These are phyloP conservation scores for Enteromius viviparus DNA, from an alignment of 2,797 vertebrate genomes.

Conservation along the genomic window DNA sequence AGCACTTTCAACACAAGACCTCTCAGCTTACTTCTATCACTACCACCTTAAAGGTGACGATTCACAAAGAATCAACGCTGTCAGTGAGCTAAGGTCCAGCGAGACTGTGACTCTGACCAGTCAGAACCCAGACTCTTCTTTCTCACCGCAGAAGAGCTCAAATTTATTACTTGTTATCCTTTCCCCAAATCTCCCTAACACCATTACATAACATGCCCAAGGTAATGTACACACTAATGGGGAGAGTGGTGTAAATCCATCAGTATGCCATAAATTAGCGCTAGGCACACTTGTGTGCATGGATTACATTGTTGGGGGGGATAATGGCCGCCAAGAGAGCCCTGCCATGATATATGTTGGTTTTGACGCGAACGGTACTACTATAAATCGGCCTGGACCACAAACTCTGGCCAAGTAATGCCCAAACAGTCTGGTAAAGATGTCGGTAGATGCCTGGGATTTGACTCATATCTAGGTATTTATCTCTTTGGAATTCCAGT, in stretches of 20 bases:
- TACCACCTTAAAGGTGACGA: conserved; percentile 9
- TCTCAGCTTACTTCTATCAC: conserved; percentile 14
- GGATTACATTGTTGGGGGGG: conserved; percentile 64
- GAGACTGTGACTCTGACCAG: conserved; percentile 17
- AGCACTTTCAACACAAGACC: conserved; percentile 10
- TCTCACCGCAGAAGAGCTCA: conserved; percentile 61
- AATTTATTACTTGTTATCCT: conserved; percentile 74
- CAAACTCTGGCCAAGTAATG: conserved; percentile 52
- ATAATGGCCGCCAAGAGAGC: conserved; percentile 62
- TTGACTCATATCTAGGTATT: conserved; percentile 48
- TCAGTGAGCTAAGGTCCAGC: background rate
- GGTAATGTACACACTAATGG: conserved; percentile 66
- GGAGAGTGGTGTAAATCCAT: conserved; percentile 69
- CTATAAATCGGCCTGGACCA: conserved; percentile 59
- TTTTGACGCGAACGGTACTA: conserved; percentile 47
- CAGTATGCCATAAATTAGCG: conserved; percentile 69
- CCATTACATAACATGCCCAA: conserved; percentile 71
- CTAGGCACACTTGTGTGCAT: conserved; percentile 59
- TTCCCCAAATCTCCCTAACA: conserved; percentile 74
- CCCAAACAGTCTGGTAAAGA: conserved; percentile 49
- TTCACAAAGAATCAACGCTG: conserved; percentile 37
- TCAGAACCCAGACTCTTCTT: conserved; percentile 41
- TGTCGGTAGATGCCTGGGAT: conserved; percentile 44
- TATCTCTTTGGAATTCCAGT: conserved; percentile 44
- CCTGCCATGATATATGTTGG: conserved; percentile 57